Evolutionary conservation across 2,113 vertebrate species (phyloP).

Genomic region (Dipodomys spectabilis): DNA sequence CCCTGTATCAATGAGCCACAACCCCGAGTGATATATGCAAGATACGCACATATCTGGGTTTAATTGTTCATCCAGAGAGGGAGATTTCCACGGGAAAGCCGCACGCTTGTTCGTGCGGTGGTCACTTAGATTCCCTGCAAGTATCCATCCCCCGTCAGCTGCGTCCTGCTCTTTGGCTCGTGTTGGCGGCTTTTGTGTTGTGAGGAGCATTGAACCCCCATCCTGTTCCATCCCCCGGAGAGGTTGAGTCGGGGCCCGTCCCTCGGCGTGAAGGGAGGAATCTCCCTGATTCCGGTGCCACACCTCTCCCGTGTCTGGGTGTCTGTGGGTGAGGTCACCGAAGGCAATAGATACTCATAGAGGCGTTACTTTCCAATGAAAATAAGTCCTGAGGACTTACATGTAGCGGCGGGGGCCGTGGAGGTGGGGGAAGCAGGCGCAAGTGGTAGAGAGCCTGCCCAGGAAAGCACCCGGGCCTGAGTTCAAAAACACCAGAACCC

Average conservation of each 20-base stretch:
- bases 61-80: not conserved
- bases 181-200: not conserved
- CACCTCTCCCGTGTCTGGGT: not conserved
- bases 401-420: no score
- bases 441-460: no score
- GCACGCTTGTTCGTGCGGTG: not conserved
- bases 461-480: no score
- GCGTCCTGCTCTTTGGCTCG: no score
- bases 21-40: not conserved
- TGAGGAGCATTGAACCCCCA: not conserved
- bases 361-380: not conserved
- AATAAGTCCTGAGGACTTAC: no score
- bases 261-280: not conserved
- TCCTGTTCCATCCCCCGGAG: not conserved
- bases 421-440: no score
- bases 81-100: not conserved
- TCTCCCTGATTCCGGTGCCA: rapidly evolving
- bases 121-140: not conserved
- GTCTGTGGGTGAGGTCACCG: not conserved
- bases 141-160: not conserved
- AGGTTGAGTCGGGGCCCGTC: not conserved
- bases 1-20: no score
- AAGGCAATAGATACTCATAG: not conserved
- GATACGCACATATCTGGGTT: not conserved
- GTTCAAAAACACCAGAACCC: no score